Conservation (phyloP, 2,113 vertebrate genomes). For the Phylloscopus trochilus region DNA sequence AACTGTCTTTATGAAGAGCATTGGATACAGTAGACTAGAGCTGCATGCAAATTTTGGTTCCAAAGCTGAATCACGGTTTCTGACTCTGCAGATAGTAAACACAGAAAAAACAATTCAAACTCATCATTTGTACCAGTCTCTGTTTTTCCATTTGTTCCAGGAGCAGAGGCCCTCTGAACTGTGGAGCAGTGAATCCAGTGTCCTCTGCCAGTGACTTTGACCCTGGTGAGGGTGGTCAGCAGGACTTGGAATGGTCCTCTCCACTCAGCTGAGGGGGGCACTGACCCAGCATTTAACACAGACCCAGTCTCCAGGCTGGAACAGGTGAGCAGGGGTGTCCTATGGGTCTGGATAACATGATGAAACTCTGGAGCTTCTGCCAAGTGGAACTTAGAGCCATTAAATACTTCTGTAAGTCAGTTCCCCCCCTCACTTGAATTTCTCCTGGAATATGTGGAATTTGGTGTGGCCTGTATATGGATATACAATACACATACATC, state of each 20-base stretch:
- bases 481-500: not conserved
- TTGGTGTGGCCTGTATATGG: not conserved
- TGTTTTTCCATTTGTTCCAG: not conserved
- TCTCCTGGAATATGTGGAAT: not conserved
- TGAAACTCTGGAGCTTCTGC: not conserved
- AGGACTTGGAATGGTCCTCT: not conserved
- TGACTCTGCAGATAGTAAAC: not conserved
- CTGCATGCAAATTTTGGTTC: not conserved
- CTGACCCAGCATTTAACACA: not conserved
- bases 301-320: not conserved
- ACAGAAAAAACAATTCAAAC: not conserved
- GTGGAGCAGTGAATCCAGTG: not conserved
- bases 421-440: not conserved
- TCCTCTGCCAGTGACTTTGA: not conserved
- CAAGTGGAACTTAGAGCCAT: not conserved
- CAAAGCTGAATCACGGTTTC: not conserved
- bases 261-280: not conserved
- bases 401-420: too few relatives aligned
- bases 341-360: not conserved
- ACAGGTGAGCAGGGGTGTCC: not conserved
- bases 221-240: not conserved
- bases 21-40: not conserved
- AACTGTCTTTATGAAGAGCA: not conserved
- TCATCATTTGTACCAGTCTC: not conserved
- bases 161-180: not conserved